A percentile compares a stretch with the other conserved stretches of the same genome.
Evolutionary conservation across 2,113 vertebrate genomes (phyloP).

Genomic region (Chaenocephalus aceratus): DNA sequence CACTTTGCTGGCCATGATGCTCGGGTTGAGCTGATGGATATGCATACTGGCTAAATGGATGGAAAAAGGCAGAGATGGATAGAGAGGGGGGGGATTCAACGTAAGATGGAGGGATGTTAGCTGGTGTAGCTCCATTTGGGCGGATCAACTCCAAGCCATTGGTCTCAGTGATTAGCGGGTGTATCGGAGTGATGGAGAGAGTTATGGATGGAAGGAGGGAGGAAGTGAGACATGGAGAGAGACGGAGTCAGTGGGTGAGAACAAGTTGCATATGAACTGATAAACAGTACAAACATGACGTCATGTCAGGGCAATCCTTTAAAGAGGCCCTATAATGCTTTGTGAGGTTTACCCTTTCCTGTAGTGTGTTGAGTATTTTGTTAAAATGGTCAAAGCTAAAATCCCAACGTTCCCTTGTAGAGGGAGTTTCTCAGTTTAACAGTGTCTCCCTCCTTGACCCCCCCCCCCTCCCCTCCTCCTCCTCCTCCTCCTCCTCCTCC

Average conservation of each 20-base stretch:
- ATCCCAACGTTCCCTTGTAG: too few species aligned
- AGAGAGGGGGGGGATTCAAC: slow-evolving; percentile 39
- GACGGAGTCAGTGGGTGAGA: slow-evolving; percentile 14
- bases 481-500: too few species aligned
- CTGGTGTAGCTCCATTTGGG: slow-evolving; percentile 76
- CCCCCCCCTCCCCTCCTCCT: too few species aligned
- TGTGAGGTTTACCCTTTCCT: too few species aligned
- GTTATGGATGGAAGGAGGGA: slow-evolving; percentile 28
- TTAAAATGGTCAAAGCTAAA: too few species aligned
- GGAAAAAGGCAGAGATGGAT: slow-evolving; percentile 69
- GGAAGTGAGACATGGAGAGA: slow-evolving; percentile 5
- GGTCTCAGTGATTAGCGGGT: slow-evolving; percentile 80
- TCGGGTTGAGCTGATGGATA: slow-evolving; percentile 80
- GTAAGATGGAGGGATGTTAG: slow-evolving; percentile 54
- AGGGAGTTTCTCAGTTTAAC: too few species aligned
- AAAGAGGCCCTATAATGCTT: background rate
- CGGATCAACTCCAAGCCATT: slow-evolving; percentile 79
- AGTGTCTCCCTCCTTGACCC: too few species aligned
- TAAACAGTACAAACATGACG: slow-evolving; percentile 32
- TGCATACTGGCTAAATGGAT: slow-evolving; percentile 78
- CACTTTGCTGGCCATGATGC: slow-evolving; percentile 73
- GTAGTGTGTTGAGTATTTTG: too few species aligned
- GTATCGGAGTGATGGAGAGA: slow-evolving; percentile 73
- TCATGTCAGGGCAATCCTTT: slow-evolving; percentile 33
- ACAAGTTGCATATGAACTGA: slow-evolving; percentile 38